A percentile compares a stretch with the other conserved stretches of the same genome.
These are phyloP conservation scores for Bergia sp. DNA, from an alignment of 92 coral and sea anemone genomes.

Conservation along the genomic window DNA sequence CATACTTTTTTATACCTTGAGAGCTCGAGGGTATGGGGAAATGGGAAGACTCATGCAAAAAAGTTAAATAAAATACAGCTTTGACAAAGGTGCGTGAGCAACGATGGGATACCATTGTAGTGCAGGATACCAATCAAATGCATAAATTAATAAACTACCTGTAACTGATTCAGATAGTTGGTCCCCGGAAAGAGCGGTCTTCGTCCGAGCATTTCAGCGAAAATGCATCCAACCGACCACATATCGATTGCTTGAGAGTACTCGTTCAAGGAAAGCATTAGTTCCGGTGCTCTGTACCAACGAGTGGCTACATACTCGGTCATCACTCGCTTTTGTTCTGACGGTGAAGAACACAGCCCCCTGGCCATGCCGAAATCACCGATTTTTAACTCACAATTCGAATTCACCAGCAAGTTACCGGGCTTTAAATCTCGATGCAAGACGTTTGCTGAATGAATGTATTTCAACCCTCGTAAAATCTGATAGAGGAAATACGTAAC, in stretches of 20 bases:
- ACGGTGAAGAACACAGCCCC: conserved; percentile 89
- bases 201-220: conserved; percentile 98
- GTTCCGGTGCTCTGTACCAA: conserved; percentile 97
- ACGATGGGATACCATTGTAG: not conserved
- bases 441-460: conserved; percentile 94
- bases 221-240: conserved; percentile 99
- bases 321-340: conserved; percentile 95
- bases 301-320: conserved; percentile 97
- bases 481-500: conserved; percentile 93
- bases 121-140: conserved; percentile 1
- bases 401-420: conserved; percentile 88
- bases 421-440: conserved; percentile 96
- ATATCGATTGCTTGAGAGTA: conserved; percentile 95
- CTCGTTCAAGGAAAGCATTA: conserved; percentile 94
- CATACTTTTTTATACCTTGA: not conserved
- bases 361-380: conserved; percentile 99
- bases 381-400: conserved; percentile 90
- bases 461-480: conserved; percentile 91
- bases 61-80: conserved; percentile 18
- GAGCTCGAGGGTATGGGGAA: not conserved
- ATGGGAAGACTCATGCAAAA: not conserved
- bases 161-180: conserved; percentile 93
- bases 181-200: conserved; percentile 94
- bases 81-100: no score
- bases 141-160: conserved; percentile 59